Conservation (phyloP, 2,113 vertebrate species). For the Zapus hudsonius region DNA sequence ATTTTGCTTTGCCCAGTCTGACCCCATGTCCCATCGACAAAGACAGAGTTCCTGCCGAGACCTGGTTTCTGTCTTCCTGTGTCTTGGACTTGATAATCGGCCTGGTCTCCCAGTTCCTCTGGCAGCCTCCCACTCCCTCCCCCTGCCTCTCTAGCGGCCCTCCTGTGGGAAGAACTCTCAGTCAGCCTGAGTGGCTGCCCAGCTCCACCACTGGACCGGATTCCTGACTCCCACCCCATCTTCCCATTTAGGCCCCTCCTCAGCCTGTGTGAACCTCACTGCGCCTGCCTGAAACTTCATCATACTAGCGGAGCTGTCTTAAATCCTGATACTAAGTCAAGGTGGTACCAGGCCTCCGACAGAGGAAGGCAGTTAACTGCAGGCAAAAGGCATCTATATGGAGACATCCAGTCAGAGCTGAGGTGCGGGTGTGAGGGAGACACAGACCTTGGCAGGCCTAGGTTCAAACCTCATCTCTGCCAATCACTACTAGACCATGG, state of each 20-base stretch:
- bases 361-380: not conserved
- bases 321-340: not conserved
- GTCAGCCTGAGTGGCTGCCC: not conserved
- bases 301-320: not conserved
- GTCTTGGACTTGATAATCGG: not conserved
- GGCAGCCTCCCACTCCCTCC: not conserved
- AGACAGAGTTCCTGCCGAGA: not conserved
- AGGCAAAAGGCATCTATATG: not conserved
- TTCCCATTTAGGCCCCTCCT: not conserved
- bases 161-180: not conserved
- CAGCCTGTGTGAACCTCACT: not conserved
- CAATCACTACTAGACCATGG: not conserved
- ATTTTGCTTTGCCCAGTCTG: not conserved
- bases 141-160: not conserved
- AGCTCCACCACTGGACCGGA: not conserved
- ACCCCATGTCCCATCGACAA: not conserved
- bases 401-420: not conserved
- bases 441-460: fast-evolving
- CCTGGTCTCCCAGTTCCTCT: not conserved
- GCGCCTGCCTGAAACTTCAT: not conserved
- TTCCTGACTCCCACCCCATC: not conserved
- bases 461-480: no score
- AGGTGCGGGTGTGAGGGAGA: not conserved
- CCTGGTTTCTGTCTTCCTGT: not conserved
- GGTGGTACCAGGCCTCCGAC: not conserved